These are phyloP conservation scores for Ifrita kowaldi DNA, from an alignment of 2,113 vertebrate genomes.

Conservation along the genomic window DNA sequence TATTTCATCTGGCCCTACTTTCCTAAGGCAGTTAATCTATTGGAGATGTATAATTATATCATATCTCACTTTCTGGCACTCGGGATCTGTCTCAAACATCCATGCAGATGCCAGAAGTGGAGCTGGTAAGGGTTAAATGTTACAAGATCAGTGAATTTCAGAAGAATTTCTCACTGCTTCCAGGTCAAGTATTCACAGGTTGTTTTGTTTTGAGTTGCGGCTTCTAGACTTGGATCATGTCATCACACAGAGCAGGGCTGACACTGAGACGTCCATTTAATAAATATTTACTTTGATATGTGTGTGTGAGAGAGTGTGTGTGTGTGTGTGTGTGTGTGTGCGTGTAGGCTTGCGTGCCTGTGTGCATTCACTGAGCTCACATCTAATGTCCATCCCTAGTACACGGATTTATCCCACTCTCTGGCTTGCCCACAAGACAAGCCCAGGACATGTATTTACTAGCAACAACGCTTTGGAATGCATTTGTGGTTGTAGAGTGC, in stretches of 20 bases:
- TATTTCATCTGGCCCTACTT: neutral
- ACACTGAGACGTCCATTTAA: neutral
- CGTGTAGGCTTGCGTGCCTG: neutral
- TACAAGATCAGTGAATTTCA: neutral
- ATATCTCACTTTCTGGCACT: neutral
- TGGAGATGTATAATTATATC: neutral
- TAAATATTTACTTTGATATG: conserved; percentile 50
- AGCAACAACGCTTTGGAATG: neutral
- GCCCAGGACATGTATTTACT: neutral
- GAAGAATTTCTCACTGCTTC: conserved; percentile 40
- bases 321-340: neutral
- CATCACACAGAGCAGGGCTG: neutral
- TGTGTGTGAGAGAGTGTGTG: neutral
- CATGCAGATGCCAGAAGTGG: neutral
- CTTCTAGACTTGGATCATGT: conserved; percentile 36
- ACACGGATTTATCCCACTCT: neutral
- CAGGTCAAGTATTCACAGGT: conserved; percentile 35
- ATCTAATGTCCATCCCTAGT: neutral
- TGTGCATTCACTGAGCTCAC: neutral
- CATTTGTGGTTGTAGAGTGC: neutral
- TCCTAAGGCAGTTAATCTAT: neutral
- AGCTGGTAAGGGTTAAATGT: conserved; percentile 10
- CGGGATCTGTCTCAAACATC: neutral
- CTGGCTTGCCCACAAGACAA: neutral
- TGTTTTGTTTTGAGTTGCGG: conserved; percentile 46